A percentile compares a stretch with the other conserved stretches of the same genome.
Conservation (phyloP, 2,113 vertebrate species). For the Indicator indicator region DNA sequence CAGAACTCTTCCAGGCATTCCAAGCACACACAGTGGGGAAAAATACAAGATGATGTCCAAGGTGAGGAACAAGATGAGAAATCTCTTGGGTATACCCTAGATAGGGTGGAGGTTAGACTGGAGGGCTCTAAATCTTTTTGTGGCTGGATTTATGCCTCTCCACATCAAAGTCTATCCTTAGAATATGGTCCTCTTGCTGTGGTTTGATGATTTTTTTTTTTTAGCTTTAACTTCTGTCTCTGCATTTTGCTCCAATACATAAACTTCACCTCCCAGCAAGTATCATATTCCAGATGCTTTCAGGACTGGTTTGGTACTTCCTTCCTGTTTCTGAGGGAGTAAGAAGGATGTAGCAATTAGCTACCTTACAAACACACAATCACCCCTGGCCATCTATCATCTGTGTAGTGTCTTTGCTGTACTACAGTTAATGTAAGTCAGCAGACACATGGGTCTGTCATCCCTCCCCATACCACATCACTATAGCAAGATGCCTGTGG, state of each 20-base stretch:
- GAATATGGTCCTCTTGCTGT: background rate
- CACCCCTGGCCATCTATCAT: background rate
- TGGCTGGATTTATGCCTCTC: background rate
- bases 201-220: background rate
- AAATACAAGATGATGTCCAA: background rate
- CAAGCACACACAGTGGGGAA: background rate
- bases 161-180: background rate
- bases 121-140: background rate
- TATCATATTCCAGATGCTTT: background rate
- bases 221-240: background rate
- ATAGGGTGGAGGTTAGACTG: background rate
- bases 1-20: background rate
- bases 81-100: background rate
- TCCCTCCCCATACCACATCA: background rate
- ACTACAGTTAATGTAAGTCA: background rate
- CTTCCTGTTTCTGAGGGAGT: background rate
- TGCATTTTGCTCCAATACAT: background rate
- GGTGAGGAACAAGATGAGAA: background rate
- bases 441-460: background rate
- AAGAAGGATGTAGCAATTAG: background rate
- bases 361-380: background rate
- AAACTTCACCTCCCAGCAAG: background rate
- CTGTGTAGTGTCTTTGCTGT: rapidly evolving
- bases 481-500: background rate
- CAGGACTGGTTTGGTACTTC: background rate